Evolutionary conservation across 2,113 vertebrate genomes (phyloP).

Genomic region (Otis tarda): DNA sequence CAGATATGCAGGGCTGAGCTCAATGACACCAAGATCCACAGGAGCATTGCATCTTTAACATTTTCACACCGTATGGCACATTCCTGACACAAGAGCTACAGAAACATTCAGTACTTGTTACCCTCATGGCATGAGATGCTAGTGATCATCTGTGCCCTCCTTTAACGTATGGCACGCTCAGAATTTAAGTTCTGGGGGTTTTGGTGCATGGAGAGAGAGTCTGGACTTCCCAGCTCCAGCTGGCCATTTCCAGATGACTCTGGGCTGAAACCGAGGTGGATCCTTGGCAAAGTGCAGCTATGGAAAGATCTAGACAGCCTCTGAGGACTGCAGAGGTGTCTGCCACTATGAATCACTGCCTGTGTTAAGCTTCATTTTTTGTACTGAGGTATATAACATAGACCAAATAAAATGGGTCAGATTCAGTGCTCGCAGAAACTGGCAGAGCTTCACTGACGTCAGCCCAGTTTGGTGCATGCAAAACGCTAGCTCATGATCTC

Average conservation of each 20-base stretch:
- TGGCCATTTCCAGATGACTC: not conserved
- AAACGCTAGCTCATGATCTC: not conserved
- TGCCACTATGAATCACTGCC: slow-evolving; percentile 41
- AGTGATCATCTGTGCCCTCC: slow-evolving; percentile 38
- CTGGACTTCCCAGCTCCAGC: not conserved
- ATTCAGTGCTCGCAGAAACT: not conserved
- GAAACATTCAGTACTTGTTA: slow-evolving; percentile 35
- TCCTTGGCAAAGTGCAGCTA: not conserved
- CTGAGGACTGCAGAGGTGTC: slow-evolving; percentile 35
- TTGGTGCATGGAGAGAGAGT: not conserved
- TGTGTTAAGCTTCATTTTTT: slow-evolving; percentile 41
- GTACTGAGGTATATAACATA: not conserved
- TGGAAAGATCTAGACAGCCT: slow-evolving; percentile 26
- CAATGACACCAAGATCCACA: not conserved
- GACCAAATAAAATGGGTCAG: slow-evolving; percentile 38
- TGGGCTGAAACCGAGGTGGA: not conserved
- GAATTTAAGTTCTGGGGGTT: not conserved
- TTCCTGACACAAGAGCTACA: slow-evolving; percentile 10
- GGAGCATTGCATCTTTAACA: not conserved
- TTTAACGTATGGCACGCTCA: not conserved
- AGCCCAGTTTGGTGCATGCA: not conserved
- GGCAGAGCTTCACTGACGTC: slow-evolving; percentile 10
- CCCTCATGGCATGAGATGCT: not conserved
- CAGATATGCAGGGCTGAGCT: not conserved
- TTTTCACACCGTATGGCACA: not conserved